Base-by-base conservation (phyloP, 2,797 vertebrate species). In the Chelonia mydas region DNA sequence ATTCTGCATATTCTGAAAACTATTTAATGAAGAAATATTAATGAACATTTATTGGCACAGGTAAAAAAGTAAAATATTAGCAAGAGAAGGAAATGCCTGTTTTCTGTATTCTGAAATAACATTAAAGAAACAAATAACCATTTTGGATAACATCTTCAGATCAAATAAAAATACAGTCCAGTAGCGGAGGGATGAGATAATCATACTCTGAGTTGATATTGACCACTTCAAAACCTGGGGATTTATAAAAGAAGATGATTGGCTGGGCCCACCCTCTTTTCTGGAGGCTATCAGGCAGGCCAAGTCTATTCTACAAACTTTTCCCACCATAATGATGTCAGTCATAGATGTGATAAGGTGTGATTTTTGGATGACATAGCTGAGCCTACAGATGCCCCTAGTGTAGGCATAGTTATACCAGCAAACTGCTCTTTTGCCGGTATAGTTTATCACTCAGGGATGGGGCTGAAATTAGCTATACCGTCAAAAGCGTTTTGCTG, bases 381-480 rank as follows among this genome's bases (percentile, higher is more conserved):
- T 9, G 53, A 3, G 76, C 90, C 92, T 90, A 84, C 94, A 27
- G 1, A 41, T 12, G 47, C 85, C 54, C 87, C 17, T 11, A 54
- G 5, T 11, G 6, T 7, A 1, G 3, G 1, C 19, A 0, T 3
- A 0, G 0, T 15, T 47, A 1, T 11, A 0, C 37, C 81, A 89
- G 91, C 93, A 90, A 86, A 2, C 0, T 12, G 81, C 1, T 5
- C 55, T 88, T 68, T 51, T 47, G 54, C 90, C 88, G n/a, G 78
- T 78, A 51, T 45, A 79, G 57, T 59, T 31, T 13, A 59, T 31
- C 11, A 59, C 11, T 59, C 57, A 31, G 57, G 28, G 57, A 5
- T 5, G 13, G 28, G 57, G 65, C 94, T 83, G 61, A 3, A 59
- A 1, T 19, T 0, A 19, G 33, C 6, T 41, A 92, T 77, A 21